phyloP scores from a whole-genome alignment of 2,888 invertebrate species.

The Acleris laterana region DNA sequence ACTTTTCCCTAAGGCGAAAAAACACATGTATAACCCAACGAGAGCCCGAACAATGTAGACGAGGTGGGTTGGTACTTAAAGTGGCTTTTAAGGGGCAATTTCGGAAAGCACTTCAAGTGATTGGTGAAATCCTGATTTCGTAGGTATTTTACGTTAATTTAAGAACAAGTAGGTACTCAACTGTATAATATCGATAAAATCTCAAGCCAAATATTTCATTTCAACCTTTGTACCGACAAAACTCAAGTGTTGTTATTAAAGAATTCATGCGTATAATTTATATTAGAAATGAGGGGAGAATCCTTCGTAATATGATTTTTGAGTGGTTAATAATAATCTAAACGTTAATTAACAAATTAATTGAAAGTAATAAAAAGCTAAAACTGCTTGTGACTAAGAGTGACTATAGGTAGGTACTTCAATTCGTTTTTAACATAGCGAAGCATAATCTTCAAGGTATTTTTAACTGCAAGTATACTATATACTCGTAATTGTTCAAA shows the following conservation, averaged over 20 bases:
- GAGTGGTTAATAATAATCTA: not conserved
- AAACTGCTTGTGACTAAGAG: no score
- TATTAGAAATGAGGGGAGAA: not conserved
- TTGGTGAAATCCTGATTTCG: slow-evolving; percentile 31
- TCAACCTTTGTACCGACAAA: no score
- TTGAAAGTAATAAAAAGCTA: not conserved
- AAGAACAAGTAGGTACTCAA: slow-evolving; percentile 7
- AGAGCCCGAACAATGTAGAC: slow-evolving; percentile 28
- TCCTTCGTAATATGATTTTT: not conserved
- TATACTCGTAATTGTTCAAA: no score
- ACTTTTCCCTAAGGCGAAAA: not conserved
- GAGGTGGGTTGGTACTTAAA: slow-evolving; percentile 17
- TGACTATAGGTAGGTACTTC: no score
- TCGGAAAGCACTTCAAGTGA: slow-evolving; percentile 38
- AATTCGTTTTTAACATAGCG: no score
- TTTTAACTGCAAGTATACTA: no score
- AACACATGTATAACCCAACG: slow-evolving; percentile 3
- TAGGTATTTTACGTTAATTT: slow-evolving; percentile 22
- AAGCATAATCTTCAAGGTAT: no score
- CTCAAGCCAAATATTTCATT: no score
- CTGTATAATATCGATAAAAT: no score
- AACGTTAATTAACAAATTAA: not conserved
- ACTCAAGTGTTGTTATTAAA: no score
- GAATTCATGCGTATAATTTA: not conserved
- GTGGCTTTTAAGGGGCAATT: slow-evolving; percentile 39